phyloP scores from a whole-genome alignment of 2,888 invertebrate species.

The Ariolimax columbianus region DNA sequence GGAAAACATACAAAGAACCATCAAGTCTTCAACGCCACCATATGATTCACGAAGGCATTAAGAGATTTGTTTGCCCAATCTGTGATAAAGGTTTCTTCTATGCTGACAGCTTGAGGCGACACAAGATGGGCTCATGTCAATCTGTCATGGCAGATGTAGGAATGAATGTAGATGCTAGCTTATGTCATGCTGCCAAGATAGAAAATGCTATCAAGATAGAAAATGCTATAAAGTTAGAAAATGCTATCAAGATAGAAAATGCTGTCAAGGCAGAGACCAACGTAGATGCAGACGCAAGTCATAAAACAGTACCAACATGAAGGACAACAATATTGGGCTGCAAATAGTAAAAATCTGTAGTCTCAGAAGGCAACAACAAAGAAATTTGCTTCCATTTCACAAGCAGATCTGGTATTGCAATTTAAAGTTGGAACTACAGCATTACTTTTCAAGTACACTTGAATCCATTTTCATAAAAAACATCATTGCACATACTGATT shows the following conservation, averaged over 20 bases:
- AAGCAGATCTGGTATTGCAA: slow-evolving; percentile 40
- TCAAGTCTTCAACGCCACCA: slow-evolving; percentile 47
- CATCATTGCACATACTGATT: slow-evolving; percentile 29
- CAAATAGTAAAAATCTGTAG: not conserved
- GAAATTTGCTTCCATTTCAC: slow-evolving; percentile 21
- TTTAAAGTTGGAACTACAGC: slow-evolving; percentile 14
- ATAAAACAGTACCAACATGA: too few relatives aligned
- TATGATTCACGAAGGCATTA: slow-evolving; percentile 44
- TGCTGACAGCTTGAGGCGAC: slow-evolving; percentile 48
- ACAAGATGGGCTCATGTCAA: slow-evolving; percentile 25
- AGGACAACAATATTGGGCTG: too few relatives aligned
- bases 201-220: slow-evolving; percentile 17
- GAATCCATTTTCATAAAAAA: slow-evolving; percentile 35
- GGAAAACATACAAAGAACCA: slow-evolving; percentile 45
- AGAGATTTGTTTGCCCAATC: slow-evolving; percentile 36
- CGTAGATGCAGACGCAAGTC: too few relatives aligned
- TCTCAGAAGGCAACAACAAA: not conserved
- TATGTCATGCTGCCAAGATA: slow-evolving; percentile 7
- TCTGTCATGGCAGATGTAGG: not conserved
- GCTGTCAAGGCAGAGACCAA: not conserved
- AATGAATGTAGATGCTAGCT: too few relatives aligned
- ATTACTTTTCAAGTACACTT: slow-evolving; percentile 3
- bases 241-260: too few relatives aligned
- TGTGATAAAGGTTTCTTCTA: slow-evolving; percentile 49
- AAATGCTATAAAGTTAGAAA: not conserved